phyloP scores from a whole-genome alignment of 2,113 vertebrate genomes.

The Upupa epops region DNA sequence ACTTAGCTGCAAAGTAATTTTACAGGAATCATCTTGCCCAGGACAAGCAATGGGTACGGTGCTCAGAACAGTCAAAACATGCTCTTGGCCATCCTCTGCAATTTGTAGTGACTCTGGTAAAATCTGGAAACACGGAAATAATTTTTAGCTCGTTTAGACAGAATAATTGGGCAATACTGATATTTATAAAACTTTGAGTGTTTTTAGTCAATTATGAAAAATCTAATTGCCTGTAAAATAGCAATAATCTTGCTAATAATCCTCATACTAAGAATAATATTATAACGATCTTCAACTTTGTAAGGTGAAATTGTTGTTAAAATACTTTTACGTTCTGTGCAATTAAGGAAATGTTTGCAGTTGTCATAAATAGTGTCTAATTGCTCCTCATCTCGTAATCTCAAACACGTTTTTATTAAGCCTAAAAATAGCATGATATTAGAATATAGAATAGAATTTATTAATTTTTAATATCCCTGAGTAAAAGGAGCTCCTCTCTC shows the following conservation, averaged over 20 bases:
- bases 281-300: neutral
- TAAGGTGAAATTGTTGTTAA: neutral
- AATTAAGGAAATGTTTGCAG: constrained; percentile 7
- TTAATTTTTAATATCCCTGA: neutral
- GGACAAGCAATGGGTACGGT: constrained; percentile 72
- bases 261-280: neutral
- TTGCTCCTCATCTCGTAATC: neutral
- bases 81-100: constrained; percentile 77
- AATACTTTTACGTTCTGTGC: neutral
- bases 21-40: constrained; percentile 64
- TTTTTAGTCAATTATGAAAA: neutral
- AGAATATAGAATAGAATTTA: neutral
- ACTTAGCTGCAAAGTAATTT: constrained; percentile 74
- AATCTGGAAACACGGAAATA: constrained; percentile 71
- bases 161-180: neutral
- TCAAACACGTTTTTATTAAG: neutral
- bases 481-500: neutral
- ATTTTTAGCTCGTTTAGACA: neutral
- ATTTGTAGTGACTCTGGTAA: constrained; percentile 78
- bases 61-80: constrained; percentile 77
- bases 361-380: neutral
- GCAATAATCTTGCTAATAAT: neutral
- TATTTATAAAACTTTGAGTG: neutral
- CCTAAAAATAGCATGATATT: neutral
- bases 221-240: constrained; percentile 1